Base-by-base conservation (phyloP, 1,140 invertebrate genomes). In the Lucilia cuprina region DNA sequence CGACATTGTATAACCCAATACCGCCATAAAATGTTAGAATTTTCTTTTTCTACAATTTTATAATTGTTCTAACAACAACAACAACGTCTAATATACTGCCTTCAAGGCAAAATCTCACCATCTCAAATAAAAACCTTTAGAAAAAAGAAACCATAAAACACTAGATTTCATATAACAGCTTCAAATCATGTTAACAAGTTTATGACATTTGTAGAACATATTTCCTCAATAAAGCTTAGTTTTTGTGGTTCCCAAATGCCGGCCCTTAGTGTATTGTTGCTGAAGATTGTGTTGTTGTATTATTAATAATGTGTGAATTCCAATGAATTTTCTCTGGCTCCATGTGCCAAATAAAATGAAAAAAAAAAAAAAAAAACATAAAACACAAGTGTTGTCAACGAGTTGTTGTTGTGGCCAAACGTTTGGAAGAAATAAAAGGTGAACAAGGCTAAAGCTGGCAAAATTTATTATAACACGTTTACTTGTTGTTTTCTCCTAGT, bases 261-360 rank as follows among this genome's bases (percentile, higher is more conserved):
- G 13, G 13, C 0, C 0, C 13, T n/a, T n/a, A 14, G 55, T 60
- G 12, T n/a, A 55, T 55, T 55, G 50, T n/a, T 17, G 50, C 10
- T 55, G 50, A 14, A 2, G 4, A 21, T 70, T 21, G 65, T 70
- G n/a, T 70, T 70, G 65, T 70, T 70, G 10, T 70, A 10, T 70
- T 70, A 70, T 70, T 70, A 70, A 70, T 70, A 70, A 70, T 21
- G 65, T 70, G 65, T 70, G 65, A 70, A 70, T 70, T 70, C 65
- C 65, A 70, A 70, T 70, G 65, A 70, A 70, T 70, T 70, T 21
- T 70, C n/a, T 70, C 8, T n/a, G n/a, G 50, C 35, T 60, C 55
- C 55, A 14, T 60, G n/a, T 60, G 13, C 13, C 55, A 17, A 0
- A 60, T 2, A 60, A n/a, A 14, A 5, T 14, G 55, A 10, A 60